Evolutionary conservation across 2,888 invertebrate species (phyloP), one percentile per base, ranked within the genome.

Genomic region (Criorhina ranunculi): DNA sequence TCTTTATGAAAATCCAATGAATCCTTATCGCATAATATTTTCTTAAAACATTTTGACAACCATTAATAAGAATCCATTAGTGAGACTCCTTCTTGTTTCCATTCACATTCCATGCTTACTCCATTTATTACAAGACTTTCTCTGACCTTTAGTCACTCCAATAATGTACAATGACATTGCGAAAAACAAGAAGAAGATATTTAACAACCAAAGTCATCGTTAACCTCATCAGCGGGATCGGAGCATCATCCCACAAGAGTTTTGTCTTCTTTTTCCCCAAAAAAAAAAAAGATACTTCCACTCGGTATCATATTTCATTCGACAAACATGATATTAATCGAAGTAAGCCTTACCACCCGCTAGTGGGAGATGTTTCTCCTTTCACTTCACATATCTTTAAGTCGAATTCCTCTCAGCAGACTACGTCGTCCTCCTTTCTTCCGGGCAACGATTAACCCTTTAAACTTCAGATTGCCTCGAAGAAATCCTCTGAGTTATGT

Each of bases 261-360:
- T n/a, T n/a, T n/a, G n/a, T n/a, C n/a, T n/a, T n/a, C n/a, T n/a
- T n/a, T n/a, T n/a, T n/a, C n/a, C 24, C 24, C 24, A 24, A 24
- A 24, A 24, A 24, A 24, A 24, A 31, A 60, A 77, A 53, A 66
- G 59, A 67, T 29, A 66, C 59, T 51, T 33, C 51, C 57, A 29
- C 29, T 11, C 15, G 31, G 70, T 31, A 55, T 82, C 82, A 72
- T 72, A 82, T 82, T 82, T 82, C 77, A 77, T 77, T 77, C 44
- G 8, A 33, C 29, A 60, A 59, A 53, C 19, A 24, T 24, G 59
- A 59, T 77, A 44, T 72, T 72, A 59, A 77, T 82, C 77, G 73
- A 60, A 60, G 66, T 24, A 4, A 35, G 42, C 53, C 44, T 67
- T 77, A 73, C 77, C 82, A 78, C 82, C 82, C 82, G 77, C 82